Evolutionary conservation across 53 echinoderm and acorn worm genomes (phyloP), one percentile per base, ranked within the genome.

Genomic region (Hippasteria phrygiana): DNA sequence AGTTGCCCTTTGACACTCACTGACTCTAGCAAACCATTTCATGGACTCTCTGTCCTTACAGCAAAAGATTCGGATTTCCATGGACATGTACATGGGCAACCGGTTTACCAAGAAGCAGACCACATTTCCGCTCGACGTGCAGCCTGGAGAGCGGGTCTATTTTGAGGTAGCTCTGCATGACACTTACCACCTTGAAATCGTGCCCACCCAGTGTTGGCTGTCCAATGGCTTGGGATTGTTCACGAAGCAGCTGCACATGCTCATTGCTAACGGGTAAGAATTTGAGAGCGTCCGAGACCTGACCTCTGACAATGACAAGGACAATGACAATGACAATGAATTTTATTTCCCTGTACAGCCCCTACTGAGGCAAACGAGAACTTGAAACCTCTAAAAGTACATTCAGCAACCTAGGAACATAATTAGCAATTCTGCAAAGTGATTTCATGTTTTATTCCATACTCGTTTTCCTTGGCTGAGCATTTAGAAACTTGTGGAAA

Each of bases 141-240:
- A 84, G 67, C 24, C 45, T 36, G 93, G 93, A 14, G 85, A 89
- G 29, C 89, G 90, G 32, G 40, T 93, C 34, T 93, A 84, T 55
- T 86, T 90, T 48, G 85, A 93, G 72, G 89, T 93, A 12, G 76
- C 75, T 0, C 69, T 93, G 16, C 53, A 40, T 36, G 76, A 66
- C 3, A 77, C 62, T 20, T 41, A 46, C 20, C 73, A 22, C 12
- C 85, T 93, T 47, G 70, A 42, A 10, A 78, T 93, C 26, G 59
- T 93, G 13, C 65, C 85, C 16, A 78, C 67, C 34, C 85, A 93
- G 34, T 93, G 93, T 33, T 90, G 85, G 90, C 62, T 93, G 28
- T 84, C 85, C 13, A 2, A 77, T 3, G 78, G 46, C 6, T 26
- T 36, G 28, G 70, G 36, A 16, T 38, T 37, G 42, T 36, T 65